Evolutionary conservation across 2,888 invertebrate species (phyloP).

Genomic region (Meghimatium bilineatum): DNA sequence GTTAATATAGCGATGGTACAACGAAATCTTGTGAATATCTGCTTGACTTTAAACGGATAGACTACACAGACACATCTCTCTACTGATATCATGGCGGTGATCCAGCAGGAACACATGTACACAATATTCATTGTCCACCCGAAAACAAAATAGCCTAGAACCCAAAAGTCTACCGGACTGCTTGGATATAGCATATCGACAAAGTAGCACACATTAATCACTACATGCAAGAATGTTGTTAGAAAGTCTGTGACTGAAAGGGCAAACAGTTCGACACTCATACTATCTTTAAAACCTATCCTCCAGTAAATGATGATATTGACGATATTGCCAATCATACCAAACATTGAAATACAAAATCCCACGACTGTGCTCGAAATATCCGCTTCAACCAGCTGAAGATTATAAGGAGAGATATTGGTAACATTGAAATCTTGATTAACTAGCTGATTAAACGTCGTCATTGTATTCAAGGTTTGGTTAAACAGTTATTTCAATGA

Average conservation of each 20-base stretch:
- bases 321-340: too few relatives aligned
- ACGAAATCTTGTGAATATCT: background rate
- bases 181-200: too few relatives aligned
- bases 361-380: too few relatives aligned
- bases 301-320: too few relatives aligned
- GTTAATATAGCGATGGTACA: background rate
- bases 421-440: too few relatives aligned
- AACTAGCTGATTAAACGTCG: too few relatives aligned
- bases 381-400: too few relatives aligned
- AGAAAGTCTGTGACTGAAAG: background rate
- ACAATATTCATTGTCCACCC: background rate
- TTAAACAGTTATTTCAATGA: too few relatives aligned
- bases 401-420: too few relatives aligned
- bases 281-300: background rate
- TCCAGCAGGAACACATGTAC: background rate
- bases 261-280: background rate
- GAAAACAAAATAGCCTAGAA: background rate
- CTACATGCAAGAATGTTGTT: background rate
- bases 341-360: too few relatives aligned
- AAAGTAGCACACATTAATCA: too few relatives aligned
- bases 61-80: background rate
- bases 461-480: too few relatives aligned
- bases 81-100: background rate
- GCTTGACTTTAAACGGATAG: background rate
- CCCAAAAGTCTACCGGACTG: background rate